Evolutionary conservation across 2,113 vertebrate species (phyloP).

Genomic region (Puffinus mauretanicus): DNA sequence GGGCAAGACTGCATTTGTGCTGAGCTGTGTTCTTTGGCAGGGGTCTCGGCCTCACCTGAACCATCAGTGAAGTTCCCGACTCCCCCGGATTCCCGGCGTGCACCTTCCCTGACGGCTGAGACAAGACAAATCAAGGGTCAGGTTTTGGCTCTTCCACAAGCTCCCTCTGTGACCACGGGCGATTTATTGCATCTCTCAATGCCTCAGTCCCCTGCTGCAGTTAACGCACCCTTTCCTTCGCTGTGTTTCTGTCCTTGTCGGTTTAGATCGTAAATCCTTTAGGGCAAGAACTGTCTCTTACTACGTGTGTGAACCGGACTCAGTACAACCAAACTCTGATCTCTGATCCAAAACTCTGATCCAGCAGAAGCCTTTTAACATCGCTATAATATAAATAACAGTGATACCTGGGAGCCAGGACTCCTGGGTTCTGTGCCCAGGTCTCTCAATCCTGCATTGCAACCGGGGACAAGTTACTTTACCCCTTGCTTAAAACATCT

Average conservation of each 20-base stretch:
- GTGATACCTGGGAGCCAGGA: not conserved
- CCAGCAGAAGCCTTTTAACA: slow-evolving; percentile 29
- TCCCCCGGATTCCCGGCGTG: fast-evolving
- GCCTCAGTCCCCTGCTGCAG: slow-evolving; percentile 27
- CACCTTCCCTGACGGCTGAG: not conserved
- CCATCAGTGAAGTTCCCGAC: not conserved
- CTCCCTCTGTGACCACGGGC: not conserved
- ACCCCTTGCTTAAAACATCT: not conserved
- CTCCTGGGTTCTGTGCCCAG: not conserved
- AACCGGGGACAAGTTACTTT: not conserved
- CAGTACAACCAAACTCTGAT: not conserved
- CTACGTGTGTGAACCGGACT: not conserved
- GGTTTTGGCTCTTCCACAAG: not conserved
- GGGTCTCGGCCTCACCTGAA: not conserved
- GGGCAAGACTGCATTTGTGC: not conserved
- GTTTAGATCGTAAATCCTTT: slow-evolving; percentile 44
- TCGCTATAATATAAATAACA: not conserved
- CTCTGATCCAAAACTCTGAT: not conserved
- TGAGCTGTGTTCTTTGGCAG: not conserved
- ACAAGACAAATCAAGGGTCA: not conserved
- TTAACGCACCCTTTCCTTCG: slow-evolving; percentile 41
- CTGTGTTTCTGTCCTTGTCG: slow-evolving; percentile 47
- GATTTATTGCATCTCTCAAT: slow-evolving; percentile 18
- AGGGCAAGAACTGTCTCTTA: slow-evolving; percentile 21
- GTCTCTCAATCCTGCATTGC: not conserved